A percentile compares a stretch with the other conserved stretches of the same genome.
phyloP scores from a whole-genome alignment of 2,888 invertebrate species.

The Mallateleia sp. region DNA sequence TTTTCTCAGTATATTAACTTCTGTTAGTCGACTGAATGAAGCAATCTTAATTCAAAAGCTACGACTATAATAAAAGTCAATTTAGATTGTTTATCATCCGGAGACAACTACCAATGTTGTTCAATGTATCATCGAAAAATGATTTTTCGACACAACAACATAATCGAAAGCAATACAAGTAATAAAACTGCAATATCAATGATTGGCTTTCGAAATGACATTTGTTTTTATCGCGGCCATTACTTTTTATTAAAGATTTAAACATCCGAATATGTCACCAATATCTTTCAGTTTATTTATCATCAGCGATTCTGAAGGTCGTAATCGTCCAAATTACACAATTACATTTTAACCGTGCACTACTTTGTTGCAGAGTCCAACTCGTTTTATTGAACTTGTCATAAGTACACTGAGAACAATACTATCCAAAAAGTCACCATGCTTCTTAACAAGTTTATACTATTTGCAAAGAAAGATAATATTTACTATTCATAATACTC shows the following conservation, averaged over 20 bases:
- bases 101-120: constrained; percentile 8
- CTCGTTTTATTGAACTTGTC: constrained; percentile 31
- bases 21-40: too few species aligned
- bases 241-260: constrained; percentile 70
- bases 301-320: constrained; percentile 38
- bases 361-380: constrained; percentile 49
- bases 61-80: not conserved
- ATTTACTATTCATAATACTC: too few species aligned
- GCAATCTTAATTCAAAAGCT: constrained; percentile 27
- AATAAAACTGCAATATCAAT: constrained; percentile 55
- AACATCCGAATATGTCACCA: constrained; percentile 56
- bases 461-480: too few species aligned
- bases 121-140: constrained; percentile 24
- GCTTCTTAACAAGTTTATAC: too few species aligned
- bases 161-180: constrained; percentile 41
- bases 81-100: not conserved
- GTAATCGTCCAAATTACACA: constrained; percentile 63
- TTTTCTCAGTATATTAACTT: too few species aligned
- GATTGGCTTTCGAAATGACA: constrained; percentile 64
- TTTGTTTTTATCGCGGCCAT: constrained; percentile 64
- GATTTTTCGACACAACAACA: constrained; percentile 35
- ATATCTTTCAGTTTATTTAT: constrained; percentile 59
- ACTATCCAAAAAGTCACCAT: too few species aligned
- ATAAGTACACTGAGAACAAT: too few species aligned
- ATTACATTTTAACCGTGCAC: constrained; percentile 36